Evolutionary conservation across 2,888 invertebrate species (phyloP).

Genomic region (Pachliopta kotzebuea): DNA sequence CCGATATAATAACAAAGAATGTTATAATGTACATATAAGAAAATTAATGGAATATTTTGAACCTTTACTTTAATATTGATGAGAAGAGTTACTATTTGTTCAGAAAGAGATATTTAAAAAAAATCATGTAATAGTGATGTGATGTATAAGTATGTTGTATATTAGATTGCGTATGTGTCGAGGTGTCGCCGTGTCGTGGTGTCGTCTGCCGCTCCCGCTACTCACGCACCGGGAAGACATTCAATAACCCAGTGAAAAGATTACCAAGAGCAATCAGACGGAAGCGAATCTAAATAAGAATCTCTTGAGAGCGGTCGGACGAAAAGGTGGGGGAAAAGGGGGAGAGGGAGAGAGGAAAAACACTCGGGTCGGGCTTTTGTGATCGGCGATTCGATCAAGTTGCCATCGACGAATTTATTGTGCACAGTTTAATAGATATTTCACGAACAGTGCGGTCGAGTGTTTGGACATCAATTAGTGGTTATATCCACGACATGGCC

Average conservation of each 20-base stretch:
- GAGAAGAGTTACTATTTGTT: neutral
- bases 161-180: neutral
- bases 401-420: conserved; percentile 67
- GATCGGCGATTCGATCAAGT: conserved; percentile 74
- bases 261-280: conserved; percentile 80
- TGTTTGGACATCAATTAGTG: conserved; percentile 37
- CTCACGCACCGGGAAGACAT: conserved; percentile 77
- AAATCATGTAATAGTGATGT: neutral
- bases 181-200: neutral
- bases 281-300: conserved; percentile 81
- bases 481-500: conserved; percentile 34
- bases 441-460: conserved; percentile 53
- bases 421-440: conserved; percentile 54
- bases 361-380: conserved; percentile 66
- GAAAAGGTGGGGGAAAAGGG: conserved; percentile 53
- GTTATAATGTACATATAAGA: too few species aligned
- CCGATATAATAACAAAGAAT: too few species aligned
- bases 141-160: neutral
- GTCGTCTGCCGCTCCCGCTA: conserved; percentile 43
- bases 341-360: conserved; percentile 53
- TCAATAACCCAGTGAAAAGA: conserved; percentile 80
- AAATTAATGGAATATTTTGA: too few species aligned
- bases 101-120: too few species aligned
- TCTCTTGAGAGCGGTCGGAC: conserved; percentile 75
- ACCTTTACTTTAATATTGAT: too few species aligned